These are phyloP conservation scores for Eurois occulta DNA, from an alignment of 2,888 invertebrate genomes.

Conservation along the genomic window DNA sequence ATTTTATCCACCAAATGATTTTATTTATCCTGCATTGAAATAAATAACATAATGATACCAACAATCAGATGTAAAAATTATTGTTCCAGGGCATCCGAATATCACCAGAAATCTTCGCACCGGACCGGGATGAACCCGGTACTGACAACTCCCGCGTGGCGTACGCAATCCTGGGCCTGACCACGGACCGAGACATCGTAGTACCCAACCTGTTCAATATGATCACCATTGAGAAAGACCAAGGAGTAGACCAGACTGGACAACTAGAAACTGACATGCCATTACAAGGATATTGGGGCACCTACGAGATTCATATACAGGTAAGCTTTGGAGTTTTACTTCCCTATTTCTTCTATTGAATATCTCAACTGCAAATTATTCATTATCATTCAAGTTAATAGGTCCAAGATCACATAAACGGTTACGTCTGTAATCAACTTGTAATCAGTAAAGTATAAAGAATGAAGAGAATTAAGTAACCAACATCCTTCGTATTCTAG, in stretches of 20 bases:
- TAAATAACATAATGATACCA: background rate
- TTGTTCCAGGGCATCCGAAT: constrained; percentile 74
- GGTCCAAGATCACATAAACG: background rate
- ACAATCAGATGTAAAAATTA: background rate
- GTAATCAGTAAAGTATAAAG: background rate
- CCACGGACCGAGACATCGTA: constrained; percentile 74
- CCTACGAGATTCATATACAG: constrained; percentile 87
- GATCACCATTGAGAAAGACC: constrained; percentile 74
- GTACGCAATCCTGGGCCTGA: constrained; percentile 82
- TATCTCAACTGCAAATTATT: background rate
- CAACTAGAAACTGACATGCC: constrained; percentile 84
- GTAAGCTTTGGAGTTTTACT: constrained; percentile 75
- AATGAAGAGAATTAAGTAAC: background rate
- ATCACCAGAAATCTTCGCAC: constrained; percentile 83
- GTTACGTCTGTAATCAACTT: background rate
- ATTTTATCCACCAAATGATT: background rate
- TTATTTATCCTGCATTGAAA: background rate
- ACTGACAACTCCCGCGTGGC: constrained; percentile 89
- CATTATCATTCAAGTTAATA: background rate
- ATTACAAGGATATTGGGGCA: constrained; percentile 90
- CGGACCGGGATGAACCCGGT: constrained; percentile 89
- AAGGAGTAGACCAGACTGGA: constrained; percentile 75
- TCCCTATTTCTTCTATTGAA: background rate
- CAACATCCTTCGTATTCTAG: constrained; percentile 72
- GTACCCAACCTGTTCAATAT: constrained; percentile 80